These are phyloP conservation scores for Vimba vimba DNA, from an alignment of 2,113 vertebrate genomes.

Conservation along the genomic window DNA sequence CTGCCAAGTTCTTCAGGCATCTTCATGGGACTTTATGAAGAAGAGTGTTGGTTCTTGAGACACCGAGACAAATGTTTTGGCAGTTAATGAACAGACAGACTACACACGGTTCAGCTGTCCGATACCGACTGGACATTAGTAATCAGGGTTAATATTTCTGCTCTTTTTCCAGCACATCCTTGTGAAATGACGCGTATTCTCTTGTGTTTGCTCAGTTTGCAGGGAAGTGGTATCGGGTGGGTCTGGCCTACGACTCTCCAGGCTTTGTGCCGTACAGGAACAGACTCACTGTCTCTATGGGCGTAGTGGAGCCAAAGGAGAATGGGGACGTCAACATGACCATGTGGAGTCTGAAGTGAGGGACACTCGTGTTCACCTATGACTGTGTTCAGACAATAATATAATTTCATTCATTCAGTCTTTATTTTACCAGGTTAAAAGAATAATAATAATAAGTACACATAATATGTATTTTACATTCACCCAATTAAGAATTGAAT, in stretches of 20 bases:
- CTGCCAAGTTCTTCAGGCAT: background rate
- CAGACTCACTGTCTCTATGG: constrained; percentile 70
- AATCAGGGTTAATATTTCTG: background rate
- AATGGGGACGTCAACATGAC: constrained; percentile 76
- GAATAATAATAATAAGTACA: background rate
- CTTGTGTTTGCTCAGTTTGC: constrained; percentile 69
- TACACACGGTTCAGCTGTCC: background rate
- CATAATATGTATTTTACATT: background rate
- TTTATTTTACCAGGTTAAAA: too few species aligned
- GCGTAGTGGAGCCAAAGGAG: constrained; percentile 59
- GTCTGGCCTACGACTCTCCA: constrained; percentile 74
- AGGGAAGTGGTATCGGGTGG: constrained; percentile 77
- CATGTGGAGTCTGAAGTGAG: constrained; percentile 75
- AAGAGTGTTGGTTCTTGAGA: too few species aligned
- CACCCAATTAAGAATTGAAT: background rate
- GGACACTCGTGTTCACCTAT: background rate
- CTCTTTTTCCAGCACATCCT: background rate
- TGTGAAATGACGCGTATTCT: background rate
- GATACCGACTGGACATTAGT: background rate
- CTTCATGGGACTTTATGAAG: background rate
- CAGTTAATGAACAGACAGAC: too few species aligned
- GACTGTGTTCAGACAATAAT: background rate
- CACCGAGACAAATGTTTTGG: too few species aligned
- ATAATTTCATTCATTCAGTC: too few species aligned
- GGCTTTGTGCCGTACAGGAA: constrained; percentile 65